A percentile compares a stretch with the other conserved stretches of the same genome.
phyloP scores from a whole-genome alignment of 2,797 vertebrate species.

The Melopsittacus undulatus region DNA sequence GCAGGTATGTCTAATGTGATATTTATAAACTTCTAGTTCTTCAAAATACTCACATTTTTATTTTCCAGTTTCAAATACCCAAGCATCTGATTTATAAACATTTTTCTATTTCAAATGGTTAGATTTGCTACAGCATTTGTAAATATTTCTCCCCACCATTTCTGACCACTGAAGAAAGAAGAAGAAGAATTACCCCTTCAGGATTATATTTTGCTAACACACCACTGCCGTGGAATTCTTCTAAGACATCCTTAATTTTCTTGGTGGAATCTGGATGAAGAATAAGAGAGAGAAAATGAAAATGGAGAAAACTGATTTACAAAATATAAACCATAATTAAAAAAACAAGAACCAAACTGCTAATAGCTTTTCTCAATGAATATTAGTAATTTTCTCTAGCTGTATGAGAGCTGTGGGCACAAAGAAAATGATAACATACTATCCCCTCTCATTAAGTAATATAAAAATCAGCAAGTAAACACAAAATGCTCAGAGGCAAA shows the following conservation, averaged over 20 bases:
- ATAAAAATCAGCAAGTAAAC: not conserved
- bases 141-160: not conserved
- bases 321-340: conserved; percentile 5
- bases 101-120: not conserved
- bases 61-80: not conserved
- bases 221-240: conserved; percentile 93
- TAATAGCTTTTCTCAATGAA: not conserved
- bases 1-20: not conserved
- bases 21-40: not conserved
- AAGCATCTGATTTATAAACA: not conserved
- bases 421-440: conserved; percentile 12
- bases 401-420: not conserved
- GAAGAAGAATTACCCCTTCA: conserved; percentile 84
- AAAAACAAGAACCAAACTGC: not conserved
- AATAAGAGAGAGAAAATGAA: conserved; percentile 56
- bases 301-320: not conserved
- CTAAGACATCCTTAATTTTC: conserved; percentile 94
- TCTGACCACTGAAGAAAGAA: conserved; percentile 38
- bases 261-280: conserved; percentile 88
- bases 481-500: not conserved
- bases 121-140: not conserved
- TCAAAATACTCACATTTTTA: not conserved
- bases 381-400: conserved; percentile 11
- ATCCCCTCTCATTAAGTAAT: not conserved
- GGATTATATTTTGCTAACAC: conserved; percentile 94